Evolutionary conservation across 2,888 invertebrate genomes (phyloP).

Genomic region (Macaria notata): DNA sequence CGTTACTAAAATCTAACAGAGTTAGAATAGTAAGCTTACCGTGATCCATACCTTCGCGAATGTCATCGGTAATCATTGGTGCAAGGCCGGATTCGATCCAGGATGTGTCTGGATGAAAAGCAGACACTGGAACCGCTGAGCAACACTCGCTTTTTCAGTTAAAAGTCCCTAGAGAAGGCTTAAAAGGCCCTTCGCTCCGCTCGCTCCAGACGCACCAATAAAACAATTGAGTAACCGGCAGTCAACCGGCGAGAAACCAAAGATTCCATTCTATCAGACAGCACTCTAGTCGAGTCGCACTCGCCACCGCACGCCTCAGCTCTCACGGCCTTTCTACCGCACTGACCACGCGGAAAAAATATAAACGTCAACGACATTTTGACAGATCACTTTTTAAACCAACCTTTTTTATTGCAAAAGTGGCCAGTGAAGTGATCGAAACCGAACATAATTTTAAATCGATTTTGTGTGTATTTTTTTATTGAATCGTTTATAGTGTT

Average conservation of each 20-base stretch:
- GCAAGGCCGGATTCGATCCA: too few relatives aligned
- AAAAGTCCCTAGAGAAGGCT: too few relatives aligned
- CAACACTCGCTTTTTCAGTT: too few relatives aligned
- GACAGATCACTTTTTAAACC: conserved; percentile 15
- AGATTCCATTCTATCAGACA: conserved; percentile 33
- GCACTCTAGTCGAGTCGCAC: conserved; percentile 62
- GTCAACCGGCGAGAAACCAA: neutral
- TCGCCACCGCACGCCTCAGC: conserved; percentile 70
- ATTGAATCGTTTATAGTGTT: conserved; percentile 12
- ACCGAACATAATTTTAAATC: conserved; percentile 2
- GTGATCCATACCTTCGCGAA: too few relatives aligned
- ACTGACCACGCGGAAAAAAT: conserved; percentile 25
- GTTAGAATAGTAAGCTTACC: too few relatives aligned
- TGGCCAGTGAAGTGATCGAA: conserved; percentile 14
- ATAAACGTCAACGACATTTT: conserved; percentile 11
- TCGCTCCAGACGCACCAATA: conserved; percentile 12
- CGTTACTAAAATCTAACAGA: too few relatives aligned
- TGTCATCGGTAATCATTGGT: too few relatives aligned
- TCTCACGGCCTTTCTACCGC: conserved; percentile 66
- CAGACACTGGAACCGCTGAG: too few relatives aligned
- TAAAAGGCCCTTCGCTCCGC: too few relatives aligned
- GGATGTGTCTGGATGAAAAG: too few relatives aligned
- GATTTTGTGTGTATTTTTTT: conserved; percentile 12
- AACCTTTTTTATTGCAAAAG: conserved; percentile 1
- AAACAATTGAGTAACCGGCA: conserved; percentile 40